A percentile compares a stretch with the other conserved stretches of the same genome.
These are phyloP conservation scores for Mesoclemmys tuberculata DNA, from an alignment of 2,113 vertebrate species.

Conservation along the genomic window DNA sequence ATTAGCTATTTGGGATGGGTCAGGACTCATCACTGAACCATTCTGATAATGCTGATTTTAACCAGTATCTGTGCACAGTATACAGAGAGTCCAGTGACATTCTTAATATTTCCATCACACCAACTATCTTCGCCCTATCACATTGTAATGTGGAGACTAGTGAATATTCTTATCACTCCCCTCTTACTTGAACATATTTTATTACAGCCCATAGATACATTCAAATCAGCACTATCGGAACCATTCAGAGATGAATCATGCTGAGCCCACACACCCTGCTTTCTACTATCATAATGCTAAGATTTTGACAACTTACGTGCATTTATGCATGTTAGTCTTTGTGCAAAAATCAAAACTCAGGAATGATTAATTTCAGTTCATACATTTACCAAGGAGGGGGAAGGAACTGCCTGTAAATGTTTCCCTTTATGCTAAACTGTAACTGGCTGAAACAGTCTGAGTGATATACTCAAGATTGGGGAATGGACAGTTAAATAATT, in stretches of 20 bases:
- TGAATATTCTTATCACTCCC: not conserved
- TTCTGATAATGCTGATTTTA: not conserved
- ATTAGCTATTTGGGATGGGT: not conserved
- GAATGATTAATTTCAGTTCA: not conserved
- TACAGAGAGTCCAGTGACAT: not conserved
- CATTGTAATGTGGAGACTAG: not conserved
- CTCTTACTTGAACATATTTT: not conserved
- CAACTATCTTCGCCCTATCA: not conserved
- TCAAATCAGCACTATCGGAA: not conserved
- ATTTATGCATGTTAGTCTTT: not conserved
- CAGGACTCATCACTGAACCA: not conserved
- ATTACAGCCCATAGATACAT: not conserved
- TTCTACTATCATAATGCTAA: not conserved
- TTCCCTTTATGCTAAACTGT: not conserved
- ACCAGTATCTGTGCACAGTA: not conserved
- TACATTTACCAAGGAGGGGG: not conserved
- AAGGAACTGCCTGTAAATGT: not conserved
- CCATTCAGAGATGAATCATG: not conserved
- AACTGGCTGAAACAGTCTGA: not conserved
- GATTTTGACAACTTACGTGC: not conserved
- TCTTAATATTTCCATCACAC: not conserved
- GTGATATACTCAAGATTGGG: fast-evolving
- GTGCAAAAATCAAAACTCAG: not conserved
- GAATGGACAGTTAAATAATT: not conserved
- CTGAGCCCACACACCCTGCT: not conserved